These are phyloP conservation scores for Xiphophorus couchianus DNA, from an alignment of 2,113 vertebrate genomes.

Conservation along the genomic window DNA sequence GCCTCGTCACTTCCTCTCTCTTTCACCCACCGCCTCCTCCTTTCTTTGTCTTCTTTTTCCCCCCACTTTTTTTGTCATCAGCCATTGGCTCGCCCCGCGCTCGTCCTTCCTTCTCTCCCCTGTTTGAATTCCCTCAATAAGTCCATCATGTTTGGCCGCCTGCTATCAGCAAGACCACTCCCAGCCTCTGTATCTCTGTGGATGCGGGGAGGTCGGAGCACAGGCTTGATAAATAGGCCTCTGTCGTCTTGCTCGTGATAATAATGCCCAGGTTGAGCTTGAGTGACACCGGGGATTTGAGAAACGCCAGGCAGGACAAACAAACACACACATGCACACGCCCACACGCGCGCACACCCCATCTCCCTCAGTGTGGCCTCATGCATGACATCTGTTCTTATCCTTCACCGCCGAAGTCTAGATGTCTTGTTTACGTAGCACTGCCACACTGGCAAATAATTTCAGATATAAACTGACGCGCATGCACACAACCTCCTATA, in stretches of 20 bases:
- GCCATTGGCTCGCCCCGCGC: slow-evolving; percentile 25
- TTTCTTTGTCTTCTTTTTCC: slow-evolving; percentile 15
- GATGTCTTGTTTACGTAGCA: slow-evolving; percentile 78
- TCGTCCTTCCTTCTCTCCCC: slow-evolving; percentile 5
- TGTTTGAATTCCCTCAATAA: slow-evolving; percentile 29
- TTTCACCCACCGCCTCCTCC: slow-evolving; percentile 10
- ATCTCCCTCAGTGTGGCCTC: slow-evolving; percentile 56
- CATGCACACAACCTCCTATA: slow-evolving; percentile 17
- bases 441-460: slow-evolving; percentile 63
- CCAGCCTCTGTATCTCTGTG: slow-evolving; percentile 47
- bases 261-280: slow-evolving; percentile 78
- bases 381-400: slow-evolving; percentile 71
- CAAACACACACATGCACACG: slow-evolving; percentile 24
- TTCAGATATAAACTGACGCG: slow-evolving; percentile 60
- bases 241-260: slow-evolving; percentile 72
- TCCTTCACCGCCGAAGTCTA: slow-evolving; percentile 63
- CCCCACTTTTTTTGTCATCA: slow-evolving; percentile 27
- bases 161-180: slow-evolving; percentile 39
- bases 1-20: slow-evolving; percentile 43
- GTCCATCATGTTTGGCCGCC: slow-evolving; percentile 34
- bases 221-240: slow-evolving; percentile 70
- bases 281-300: slow-evolving; percentile 78
- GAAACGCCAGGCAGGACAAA: slow-evolving; percentile 8
- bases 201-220: slow-evolving; percentile 52
- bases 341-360: slow-evolving; percentile 51